Base-by-base conservation (phyloP, 2,797 vertebrate genomes). In the Valencia hispanica region DNA sequence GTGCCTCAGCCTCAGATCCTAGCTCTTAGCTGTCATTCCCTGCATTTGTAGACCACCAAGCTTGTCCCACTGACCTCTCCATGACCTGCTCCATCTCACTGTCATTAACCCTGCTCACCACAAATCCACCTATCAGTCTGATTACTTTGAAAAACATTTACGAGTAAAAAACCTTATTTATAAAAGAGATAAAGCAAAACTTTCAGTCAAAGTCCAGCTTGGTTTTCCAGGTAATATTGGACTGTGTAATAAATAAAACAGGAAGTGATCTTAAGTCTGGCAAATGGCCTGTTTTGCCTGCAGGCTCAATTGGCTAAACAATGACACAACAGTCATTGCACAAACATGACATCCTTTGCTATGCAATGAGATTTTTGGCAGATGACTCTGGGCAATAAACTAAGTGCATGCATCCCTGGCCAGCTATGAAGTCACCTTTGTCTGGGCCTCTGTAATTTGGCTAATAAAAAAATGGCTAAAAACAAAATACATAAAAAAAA, bases 31-130 rank as follows among this genome's bases (percentile, higher is more conserved):
- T 74, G 86, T 90, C 89, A 86, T 80, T 86, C 80, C 78, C 84
- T 25, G 76, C 79, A 82, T 89, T 79, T 88, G 81, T 70, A 82
- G 94, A 94, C 93, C 93, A 94, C 93, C 93, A 90, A 82, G 91
- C 73, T 43, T 84, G 86, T 75, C 70, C 66, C 1, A 0, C 50
- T 91, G 93, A 93, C 94, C 94, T 84, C 73, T 2, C n/a, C 0
- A 22, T 84, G 94, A 94, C 93, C 92, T 65, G 79, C 82, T 82
- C 87, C 87, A 86, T 90, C 89, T 90, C 84, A 73, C 86, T 87
- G 88, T 75, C 84, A 48, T 87, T 83, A 91, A 84, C 89, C 73
- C 86, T 86, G 82, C 81, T 81, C 79, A 79, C 76, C 79, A 78
- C 90, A 85, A 84, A 77, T 79, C 61, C 74, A 79, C 68, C 48